phyloP scores from a whole-genome alignment of 1,140 invertebrate species.

The Macrosteles quadrilineatus region DNA sequence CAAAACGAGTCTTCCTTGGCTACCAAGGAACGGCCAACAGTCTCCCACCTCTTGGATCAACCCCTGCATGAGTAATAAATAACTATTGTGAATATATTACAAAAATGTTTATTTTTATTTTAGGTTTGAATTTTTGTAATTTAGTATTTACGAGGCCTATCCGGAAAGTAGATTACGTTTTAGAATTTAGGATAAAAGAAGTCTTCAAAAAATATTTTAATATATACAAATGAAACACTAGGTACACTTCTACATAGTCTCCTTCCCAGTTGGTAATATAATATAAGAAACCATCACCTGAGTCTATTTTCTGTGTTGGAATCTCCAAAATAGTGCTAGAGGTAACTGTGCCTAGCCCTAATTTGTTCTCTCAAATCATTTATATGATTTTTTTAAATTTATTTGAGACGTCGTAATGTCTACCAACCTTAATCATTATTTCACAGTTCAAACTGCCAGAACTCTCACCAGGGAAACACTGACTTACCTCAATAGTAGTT shows the following conservation, averaged over 20 bases:
- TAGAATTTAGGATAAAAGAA: too few relatives aligned
- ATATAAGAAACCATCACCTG: too few relatives aligned
- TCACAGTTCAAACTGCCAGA: background rate
- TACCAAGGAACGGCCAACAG: background rate
- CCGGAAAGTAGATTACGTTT: too few relatives aligned
- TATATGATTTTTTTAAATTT: too few relatives aligned
- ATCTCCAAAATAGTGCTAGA: too few relatives aligned
- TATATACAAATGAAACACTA: background rate
- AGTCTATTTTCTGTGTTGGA: too few relatives aligned
- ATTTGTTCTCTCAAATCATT: too few relatives aligned
- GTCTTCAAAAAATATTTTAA: background rate
- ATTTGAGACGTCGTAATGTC: too few relatives aligned
- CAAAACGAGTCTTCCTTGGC: conserved; percentile 8
- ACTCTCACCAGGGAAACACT: background rate
- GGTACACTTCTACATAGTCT: too few relatives aligned
- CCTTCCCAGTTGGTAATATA: too few relatives aligned
- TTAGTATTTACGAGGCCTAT: background rate
- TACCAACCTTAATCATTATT: background rate
- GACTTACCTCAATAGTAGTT: background rate
- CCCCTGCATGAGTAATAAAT: background rate
- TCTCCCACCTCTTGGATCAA: conserved; percentile 7
- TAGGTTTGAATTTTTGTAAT: background rate
- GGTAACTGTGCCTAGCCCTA: too few relatives aligned
- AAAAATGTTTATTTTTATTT: background rate
- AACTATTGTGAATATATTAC: background rate